Evolutionary conservation across 2,888 invertebrate genomes (phyloP).

Genomic region (Amphimallon solstitiale): DNA sequence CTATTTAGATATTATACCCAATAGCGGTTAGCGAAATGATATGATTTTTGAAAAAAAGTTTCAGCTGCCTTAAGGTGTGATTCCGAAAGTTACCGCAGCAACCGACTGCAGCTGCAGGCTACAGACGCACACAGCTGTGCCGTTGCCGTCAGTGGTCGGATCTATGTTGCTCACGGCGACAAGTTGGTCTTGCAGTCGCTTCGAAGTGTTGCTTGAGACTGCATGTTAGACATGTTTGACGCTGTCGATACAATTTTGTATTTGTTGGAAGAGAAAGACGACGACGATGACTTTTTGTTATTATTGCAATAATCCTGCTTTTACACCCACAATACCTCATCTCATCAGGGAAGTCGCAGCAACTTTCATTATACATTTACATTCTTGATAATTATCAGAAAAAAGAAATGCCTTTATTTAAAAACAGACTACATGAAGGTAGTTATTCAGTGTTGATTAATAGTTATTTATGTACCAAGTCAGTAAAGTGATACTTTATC

Average conservation of each 20-base stretch:
- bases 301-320: too few species aligned
- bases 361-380: too few species aligned
- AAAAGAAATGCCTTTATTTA: conserved; percentile 6
- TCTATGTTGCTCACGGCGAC: conserved; percentile 9
- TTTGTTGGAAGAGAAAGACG: conserved; percentile 8
- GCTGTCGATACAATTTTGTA: background rate
- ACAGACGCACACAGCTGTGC: conserved; percentile 4
- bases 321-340: too few species aligned
- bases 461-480: too few species aligned
- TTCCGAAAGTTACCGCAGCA: conserved; percentile 16
- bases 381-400: too few species aligned
- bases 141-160: conserved; percentile 18
- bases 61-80: too few species aligned
- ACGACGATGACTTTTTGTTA: conserved; percentile 8
- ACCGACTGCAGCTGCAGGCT: too few species aligned
- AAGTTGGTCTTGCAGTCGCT: conserved; percentile 14
- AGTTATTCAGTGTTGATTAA: conserved; percentile 21
- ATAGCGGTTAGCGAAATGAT: too few species aligned
- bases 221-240: background rate
- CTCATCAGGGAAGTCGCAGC: too few species aligned
- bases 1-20: too few species aligned
- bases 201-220: conserved; percentile 2
- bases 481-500: too few species aligned
- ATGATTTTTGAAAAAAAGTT: too few species aligned
- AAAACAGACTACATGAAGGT: conserved; percentile 17